Evolutionary conservation across 2,888 invertebrate species (phyloP), one percentile per base, ranked within the genome.

Genomic region (Entomobrya proxima): DNA sequence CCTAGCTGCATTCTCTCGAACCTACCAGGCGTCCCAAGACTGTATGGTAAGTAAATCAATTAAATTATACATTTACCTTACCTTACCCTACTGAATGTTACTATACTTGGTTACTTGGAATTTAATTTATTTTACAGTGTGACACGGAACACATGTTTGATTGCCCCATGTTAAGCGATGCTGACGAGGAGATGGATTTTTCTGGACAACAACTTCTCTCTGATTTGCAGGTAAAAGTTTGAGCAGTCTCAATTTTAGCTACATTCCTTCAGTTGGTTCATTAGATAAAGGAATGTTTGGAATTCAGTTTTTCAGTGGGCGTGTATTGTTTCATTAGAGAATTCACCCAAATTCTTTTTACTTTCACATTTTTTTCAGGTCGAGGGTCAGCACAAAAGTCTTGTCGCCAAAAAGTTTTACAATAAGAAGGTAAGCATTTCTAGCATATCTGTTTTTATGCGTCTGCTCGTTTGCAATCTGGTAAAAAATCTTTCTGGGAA

Each of bases 111-210:
- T n/a, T n/a, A n/a, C n/a, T n/a, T n/a, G n/a, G n/a, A n/a, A 64
- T 64, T 21, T 27, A 24, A 61, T 74, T 50, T 35, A 15, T 76
- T 75, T 75, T 52, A n/a, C 13, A 98, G 95, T 99, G 99, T 90
- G 99, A 99, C 92, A 95, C 95, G 15, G 99, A 99, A 91, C 99
- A 99, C 92, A 99, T 98, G 97, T 96, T 98, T 92, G 95, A 96
- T 91, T 98, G 98, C 92, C 95, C 96, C 0, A 94, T 94, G 55
- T 91, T 93, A 32, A 92, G 91, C 83, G 91, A 91, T 74, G 89
- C 91, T 61, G 91, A 91, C 18, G 87, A 91, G 4, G 91, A 91
- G 55, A 61, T 88, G 27, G 89, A 78, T 18, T 79, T 81, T 37
- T 69, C 79, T 82, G 69, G 77, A 37, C 74, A 86, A 35, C 72